A percentile compares a stretch with the other conserved stretches of the same genome.
Conservation (phyloP, 1,140 invertebrate species). For the Pemphigus obesinymphae region DNA sequence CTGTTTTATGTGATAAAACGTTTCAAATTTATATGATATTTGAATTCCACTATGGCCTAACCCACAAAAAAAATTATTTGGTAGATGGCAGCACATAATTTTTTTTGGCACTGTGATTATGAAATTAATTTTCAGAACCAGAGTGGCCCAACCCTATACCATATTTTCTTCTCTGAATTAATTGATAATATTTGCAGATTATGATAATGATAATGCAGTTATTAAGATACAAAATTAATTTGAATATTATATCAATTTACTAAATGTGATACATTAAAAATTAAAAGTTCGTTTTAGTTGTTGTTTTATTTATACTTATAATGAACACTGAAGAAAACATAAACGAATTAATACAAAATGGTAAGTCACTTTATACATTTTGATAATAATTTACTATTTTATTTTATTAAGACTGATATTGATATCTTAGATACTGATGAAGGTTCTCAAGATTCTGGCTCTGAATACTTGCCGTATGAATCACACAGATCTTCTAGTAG, state of each 20-base stretch:
- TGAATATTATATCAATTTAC: neutral
- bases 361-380: neutral
- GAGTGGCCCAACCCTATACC: neutral
- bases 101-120: neutral
- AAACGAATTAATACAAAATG: neutral
- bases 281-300: neutral
- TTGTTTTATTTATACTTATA: neutral
- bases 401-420: neutral
- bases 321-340: neutral
- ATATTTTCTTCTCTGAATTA: neutral
- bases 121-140: neutral
- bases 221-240: neutral
- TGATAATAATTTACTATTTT: neutral
- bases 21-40: neutral
- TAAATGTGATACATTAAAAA: no score
- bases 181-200: neutral
- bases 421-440: constrained; percentile 4
- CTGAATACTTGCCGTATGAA: neutral
- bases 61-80: neutral
- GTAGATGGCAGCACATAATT: no score
- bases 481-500: neutral
- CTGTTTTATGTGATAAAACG: neutral
- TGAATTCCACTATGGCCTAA: neutral
- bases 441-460: neutral
- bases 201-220: neutral